phyloP scores from a whole-genome alignment of 2,888 invertebrate species.

The Oxytorus armatus region DNA sequence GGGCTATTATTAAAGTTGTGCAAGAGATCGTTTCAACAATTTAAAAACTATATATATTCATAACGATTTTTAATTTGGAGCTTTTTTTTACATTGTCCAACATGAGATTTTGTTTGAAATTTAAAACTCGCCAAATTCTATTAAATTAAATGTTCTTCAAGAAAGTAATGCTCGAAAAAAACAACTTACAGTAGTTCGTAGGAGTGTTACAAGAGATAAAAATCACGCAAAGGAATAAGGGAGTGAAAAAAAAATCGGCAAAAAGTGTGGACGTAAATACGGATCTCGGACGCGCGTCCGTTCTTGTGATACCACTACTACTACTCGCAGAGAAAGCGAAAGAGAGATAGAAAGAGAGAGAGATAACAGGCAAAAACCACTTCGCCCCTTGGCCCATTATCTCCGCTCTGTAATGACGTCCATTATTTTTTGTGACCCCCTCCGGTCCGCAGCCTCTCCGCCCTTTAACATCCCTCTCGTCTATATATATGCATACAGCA shows the following conservation, averaged over 20 bases:
- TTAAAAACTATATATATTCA: background rate
- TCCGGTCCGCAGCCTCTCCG: slow-evolving; percentile 46
- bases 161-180: background rate
- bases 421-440: slow-evolving; percentile 78
- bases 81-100: background rate
- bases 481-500: background rate
- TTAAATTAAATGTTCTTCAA: background rate
- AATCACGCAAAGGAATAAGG: slow-evolving; percentile 10
- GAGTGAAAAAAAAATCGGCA: slow-evolving; percentile 44
- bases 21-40: background rate
- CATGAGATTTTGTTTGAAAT: background rate
- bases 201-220: background rate
- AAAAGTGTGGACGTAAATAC: slow-evolving; percentile 53
- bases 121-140: background rate
- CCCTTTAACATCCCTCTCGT: slow-evolving; percentile 41
- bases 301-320: slow-evolving; percentile 34
- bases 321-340: slow-evolving; percentile 1
- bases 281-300: slow-evolving; percentile 43
- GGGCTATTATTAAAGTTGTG: background rate
- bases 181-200: background rate
- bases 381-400: slow-evolving; percentile 75
- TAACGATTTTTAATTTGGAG: background rate
- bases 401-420: slow-evolving; percentile 78
- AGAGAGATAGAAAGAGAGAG: too few relatives aligned
- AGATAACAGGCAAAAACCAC: slow-evolving; percentile 51